A percentile compares a stretch with the other conserved stretches of the same genome.
phyloP scores from a whole-genome alignment of 2,888 invertebrate genomes.

The Diaperis boleti region DNA sequence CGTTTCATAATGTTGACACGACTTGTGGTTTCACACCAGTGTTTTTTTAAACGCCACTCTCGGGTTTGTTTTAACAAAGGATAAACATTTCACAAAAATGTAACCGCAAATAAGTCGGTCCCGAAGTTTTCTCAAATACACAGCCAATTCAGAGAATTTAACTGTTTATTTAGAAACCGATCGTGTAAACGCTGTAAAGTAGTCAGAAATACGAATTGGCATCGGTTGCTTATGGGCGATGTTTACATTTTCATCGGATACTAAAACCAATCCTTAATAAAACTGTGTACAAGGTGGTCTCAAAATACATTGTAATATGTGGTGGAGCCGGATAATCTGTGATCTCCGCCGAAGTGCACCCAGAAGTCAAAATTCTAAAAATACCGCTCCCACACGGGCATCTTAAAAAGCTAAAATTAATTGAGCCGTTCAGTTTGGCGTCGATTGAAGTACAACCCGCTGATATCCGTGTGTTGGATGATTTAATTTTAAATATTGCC shows the following conservation, averaged over 20 bases:
- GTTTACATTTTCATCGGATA: slow-evolving; percentile 17
- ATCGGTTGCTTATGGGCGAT: slow-evolving; percentile 15
- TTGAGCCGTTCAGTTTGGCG: slow-evolving; percentile 22
- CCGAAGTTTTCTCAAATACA: slow-evolving; percentile 3
- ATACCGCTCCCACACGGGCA: background rate
- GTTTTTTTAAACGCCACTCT: background rate
- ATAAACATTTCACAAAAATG: slow-evolving; percentile 3
- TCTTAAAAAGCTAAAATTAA: slow-evolving; percentile 20
- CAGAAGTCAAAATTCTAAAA: slow-evolving; percentile 18
- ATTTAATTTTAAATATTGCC: slow-evolving; percentile 21
- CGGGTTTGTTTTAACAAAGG: slow-evolving; percentile 1
- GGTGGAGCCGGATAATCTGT: no score
- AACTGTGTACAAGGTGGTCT: slow-evolving; percentile 6
- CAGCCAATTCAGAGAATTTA: background rate
- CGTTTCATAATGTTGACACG: background rate
- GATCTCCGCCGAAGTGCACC: slow-evolving; percentile 11
- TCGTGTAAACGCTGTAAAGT: slow-evolving; percentile 26
- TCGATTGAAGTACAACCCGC: slow-evolving; percentile 9
- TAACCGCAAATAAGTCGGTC: background rate
- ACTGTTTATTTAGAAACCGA: slow-evolving; percentile 19
- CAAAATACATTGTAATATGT: no score
- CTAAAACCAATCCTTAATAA: slow-evolving; percentile 22
- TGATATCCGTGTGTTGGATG: slow-evolving; percentile 14
- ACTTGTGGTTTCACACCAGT: background rate
- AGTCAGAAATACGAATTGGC: slow-evolving; percentile 25